Conservation (phyloP, 2,113 vertebrate genomes). For the Mola mola region DNA sequence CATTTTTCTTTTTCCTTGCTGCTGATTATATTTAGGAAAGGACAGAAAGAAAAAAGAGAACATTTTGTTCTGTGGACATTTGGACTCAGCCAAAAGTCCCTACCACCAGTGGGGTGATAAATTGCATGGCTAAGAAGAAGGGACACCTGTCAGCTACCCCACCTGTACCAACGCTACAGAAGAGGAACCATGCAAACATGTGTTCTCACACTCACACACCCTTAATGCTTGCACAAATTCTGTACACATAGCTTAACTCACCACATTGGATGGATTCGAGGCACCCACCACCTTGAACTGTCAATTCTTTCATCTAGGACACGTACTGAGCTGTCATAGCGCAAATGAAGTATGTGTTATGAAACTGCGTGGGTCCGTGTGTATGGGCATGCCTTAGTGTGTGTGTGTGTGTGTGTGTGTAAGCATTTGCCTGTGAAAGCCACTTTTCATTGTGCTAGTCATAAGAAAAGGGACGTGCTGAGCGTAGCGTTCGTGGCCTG, state of each 20-base stretch:
- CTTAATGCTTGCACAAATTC: constrained; percentile 30
- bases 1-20: constrained; percentile 5
- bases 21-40: constrained; percentile 14
- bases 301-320: constrained; percentile 63
- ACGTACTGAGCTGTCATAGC: constrained; percentile 63
- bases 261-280: constrained; percentile 54
- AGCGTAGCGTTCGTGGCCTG: too few species aligned
- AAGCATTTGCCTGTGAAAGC: not conserved
- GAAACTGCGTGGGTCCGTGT: not conserved
- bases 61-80: constrained; percentile 44
- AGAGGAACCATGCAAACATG: constrained; percentile 40
- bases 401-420: not conserved
- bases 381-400: constrained; percentile 5
- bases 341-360: constrained; percentile 62
- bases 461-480: too few species aligned
- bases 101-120: constrained; percentile 78
- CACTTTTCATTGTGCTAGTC: too few species aligned
- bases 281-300: constrained; percentile 74
- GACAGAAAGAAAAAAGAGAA: constrained; percentile 5
- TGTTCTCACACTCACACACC: constrained; percentile 12
- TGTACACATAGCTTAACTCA: constrained; percentile 40
- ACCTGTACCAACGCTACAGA: constrained; percentile 40
- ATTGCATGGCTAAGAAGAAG: constrained; percentile 78
- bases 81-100: constrained; percentile 60
- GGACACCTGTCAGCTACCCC: constrained; percentile 77